Percentiles rank a stretch among this genome's conserved stretches.
Conservation (phyloP, 2,113 vertebrate genomes). For the Corvus cornix region DNA sequence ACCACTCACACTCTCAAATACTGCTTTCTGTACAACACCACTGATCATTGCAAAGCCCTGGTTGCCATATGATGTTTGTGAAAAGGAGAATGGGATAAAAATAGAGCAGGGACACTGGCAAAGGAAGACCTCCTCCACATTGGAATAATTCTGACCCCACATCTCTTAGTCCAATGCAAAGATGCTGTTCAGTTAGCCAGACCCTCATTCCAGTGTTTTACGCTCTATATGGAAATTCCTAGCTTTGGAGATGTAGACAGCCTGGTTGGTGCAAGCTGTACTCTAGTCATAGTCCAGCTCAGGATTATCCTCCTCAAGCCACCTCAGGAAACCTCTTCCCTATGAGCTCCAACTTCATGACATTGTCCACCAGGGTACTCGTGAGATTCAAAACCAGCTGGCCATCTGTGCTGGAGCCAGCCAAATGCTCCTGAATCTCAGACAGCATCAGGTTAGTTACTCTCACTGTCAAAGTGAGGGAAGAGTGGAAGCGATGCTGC, state of each 20-base stretch:
- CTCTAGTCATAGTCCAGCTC: neutral
- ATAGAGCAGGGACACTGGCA: neutral
- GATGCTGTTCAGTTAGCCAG: neutral
- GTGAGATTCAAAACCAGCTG: neutral
- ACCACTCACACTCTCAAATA: neutral
- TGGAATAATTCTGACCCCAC: neutral
- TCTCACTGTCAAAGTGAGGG: neutral
- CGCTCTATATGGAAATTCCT: neutral
- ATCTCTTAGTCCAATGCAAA: neutral
- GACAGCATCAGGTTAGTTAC: neutral
- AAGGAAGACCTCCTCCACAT: neutral
- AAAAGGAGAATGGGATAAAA: neutral
- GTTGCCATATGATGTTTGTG: neutral
- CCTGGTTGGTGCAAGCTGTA: neutral
- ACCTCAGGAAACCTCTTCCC: neutral
- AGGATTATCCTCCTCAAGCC: neutral
- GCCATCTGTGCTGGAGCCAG: neutral
- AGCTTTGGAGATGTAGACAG: neutral
- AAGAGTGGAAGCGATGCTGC: neutral
- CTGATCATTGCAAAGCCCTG: neutral
- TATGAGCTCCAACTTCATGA: neutral
- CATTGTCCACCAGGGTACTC: neutral
- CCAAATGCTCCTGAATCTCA: neutral
- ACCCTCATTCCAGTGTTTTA: rapidly evolving
- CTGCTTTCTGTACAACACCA: neutral